These are phyloP conservation scores for Xanthorhoe designata DNA, from an alignment of 2,888 invertebrate genomes.

Conservation along the genomic window DNA sequence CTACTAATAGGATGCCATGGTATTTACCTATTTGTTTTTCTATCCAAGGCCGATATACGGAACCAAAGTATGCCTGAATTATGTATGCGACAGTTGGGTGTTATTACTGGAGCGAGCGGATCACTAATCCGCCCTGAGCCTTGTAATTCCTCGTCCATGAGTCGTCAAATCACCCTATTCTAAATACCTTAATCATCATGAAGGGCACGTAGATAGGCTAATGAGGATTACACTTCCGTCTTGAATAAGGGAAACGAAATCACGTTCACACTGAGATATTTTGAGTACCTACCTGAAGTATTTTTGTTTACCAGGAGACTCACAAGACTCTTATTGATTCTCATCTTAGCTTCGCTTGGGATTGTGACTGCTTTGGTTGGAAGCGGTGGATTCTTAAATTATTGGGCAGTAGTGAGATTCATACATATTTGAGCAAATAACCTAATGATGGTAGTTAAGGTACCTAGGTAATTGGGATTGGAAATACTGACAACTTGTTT, in stretches of 20 bases:
- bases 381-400: too few relatives aligned
- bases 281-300: not conserved
- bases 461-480: too few relatives aligned
- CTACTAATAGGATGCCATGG: too few relatives aligned
- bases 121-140: constrained; percentile 25
- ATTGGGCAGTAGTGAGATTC: too few relatives aligned
- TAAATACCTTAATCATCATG: constrained; percentile 23
- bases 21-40: too few relatives aligned
- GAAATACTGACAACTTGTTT: too few relatives aligned
- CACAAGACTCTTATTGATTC: too few relatives aligned
- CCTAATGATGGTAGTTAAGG: too few relatives aligned
- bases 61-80: not conserved
- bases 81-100: not conserved
- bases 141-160: constrained; percentile 26
- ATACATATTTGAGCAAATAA: too few relatives aligned
- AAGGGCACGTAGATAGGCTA: constrained; percentile 32
- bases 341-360: too few relatives aligned
- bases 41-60: not conserved
- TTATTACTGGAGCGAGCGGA: constrained; percentile 6
- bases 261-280: constrained; percentile 9
- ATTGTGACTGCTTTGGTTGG: too few relatives aligned
- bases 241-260: constrained; percentile 22
- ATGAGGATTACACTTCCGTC: constrained; percentile 12
- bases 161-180: constrained; percentile 26
- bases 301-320: not conserved